A percentile compares a stretch with the other conserved stretches of the same genome.
These are phyloP conservation scores for Tenualosa ilisha DNA, from an alignment of 2,797 vertebrate species.

Conservation along the genomic window DNA sequence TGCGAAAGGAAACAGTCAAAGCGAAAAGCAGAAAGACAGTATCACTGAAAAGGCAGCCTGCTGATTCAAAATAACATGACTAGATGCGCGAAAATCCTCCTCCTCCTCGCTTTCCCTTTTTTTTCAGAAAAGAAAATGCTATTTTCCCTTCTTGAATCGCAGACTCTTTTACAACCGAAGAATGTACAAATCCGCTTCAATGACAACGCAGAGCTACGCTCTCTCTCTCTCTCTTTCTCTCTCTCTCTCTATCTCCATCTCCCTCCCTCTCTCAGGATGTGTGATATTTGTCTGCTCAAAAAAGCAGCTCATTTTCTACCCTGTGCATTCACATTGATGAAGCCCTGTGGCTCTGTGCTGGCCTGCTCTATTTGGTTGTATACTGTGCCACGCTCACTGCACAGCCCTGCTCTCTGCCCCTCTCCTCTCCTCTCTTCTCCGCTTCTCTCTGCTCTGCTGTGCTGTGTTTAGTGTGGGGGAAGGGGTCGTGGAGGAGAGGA, in stretches of 20 bases:
- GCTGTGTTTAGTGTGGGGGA: background rate
- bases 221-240: background rate
- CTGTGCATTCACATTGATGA: background rate
- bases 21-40: background rate
- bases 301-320: background rate
- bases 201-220: background rate
- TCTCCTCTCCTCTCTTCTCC: background rate
- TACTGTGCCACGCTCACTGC: background rate
- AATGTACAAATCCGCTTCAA: background rate
- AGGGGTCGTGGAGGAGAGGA: background rate
- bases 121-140: background rate
- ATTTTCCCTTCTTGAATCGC: background rate
- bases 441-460: background rate
- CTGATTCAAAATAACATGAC: conserved; percentile 8
- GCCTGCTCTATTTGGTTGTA: background rate
- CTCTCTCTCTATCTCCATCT: background rate
- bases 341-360: conserved; percentile 1
- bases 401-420: background rate
- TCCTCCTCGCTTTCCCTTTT: background rate
- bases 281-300: conserved; percentile 6
- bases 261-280: background rate
- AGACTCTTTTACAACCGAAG: background rate
- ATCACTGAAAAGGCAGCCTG: background rate
- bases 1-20: background rate
- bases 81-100: background rate